Conservation (phyloP, 2,113 vertebrate genomes). For the Phyllostomus hastatus region DNA sequence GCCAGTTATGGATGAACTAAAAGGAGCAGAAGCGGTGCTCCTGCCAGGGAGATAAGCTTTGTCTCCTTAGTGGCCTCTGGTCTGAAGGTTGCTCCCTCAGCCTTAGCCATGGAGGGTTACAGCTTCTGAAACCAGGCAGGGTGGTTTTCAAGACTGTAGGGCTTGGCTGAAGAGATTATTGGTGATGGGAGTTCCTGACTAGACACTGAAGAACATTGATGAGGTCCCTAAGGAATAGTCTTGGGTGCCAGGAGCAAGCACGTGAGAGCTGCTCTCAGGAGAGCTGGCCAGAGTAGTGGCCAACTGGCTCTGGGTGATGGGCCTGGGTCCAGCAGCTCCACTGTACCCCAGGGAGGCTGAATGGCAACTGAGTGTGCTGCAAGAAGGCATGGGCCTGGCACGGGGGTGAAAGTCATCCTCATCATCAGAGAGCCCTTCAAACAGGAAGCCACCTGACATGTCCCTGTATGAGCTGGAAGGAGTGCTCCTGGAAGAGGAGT, state of each 20-base stretch:
- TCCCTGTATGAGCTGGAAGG: constrained; percentile 91
- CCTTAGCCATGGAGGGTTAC: no score
- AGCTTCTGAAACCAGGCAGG: no score
- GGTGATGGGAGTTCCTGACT: constrained; percentile 92
- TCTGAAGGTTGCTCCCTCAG: no score
- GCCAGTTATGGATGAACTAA: no score
- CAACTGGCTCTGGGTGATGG: constrained; percentile 87
- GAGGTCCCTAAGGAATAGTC: constrained; percentile 89
- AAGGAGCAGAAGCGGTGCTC: no score
- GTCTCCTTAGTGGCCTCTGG: no score
- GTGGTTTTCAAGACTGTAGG: constrained; percentile 71
- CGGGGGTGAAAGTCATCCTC: constrained; percentile 93
- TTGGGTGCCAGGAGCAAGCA: constrained; percentile 91
- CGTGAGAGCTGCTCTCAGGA: constrained; percentile 94
- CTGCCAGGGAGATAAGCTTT: no score
- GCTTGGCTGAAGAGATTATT: constrained; percentile 97
- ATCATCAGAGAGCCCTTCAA: constrained; percentile 95
- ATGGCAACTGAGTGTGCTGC: constrained; percentile 86
- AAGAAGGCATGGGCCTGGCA: constrained; percentile 86
- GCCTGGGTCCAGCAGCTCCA: constrained; percentile 92
- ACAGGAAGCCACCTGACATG: constrained; percentile 96
- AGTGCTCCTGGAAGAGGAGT: constrained; percentile 85
- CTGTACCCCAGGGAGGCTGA: constrained; percentile 92
- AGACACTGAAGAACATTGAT: constrained; percentile 85
- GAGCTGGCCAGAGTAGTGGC: constrained; percentile 90